Evolutionary conservation across 2,113 vertebrate species (phyloP), one percentile per base, ranked within the genome.

Genomic region (Sporophila hypoxantha): DNA sequence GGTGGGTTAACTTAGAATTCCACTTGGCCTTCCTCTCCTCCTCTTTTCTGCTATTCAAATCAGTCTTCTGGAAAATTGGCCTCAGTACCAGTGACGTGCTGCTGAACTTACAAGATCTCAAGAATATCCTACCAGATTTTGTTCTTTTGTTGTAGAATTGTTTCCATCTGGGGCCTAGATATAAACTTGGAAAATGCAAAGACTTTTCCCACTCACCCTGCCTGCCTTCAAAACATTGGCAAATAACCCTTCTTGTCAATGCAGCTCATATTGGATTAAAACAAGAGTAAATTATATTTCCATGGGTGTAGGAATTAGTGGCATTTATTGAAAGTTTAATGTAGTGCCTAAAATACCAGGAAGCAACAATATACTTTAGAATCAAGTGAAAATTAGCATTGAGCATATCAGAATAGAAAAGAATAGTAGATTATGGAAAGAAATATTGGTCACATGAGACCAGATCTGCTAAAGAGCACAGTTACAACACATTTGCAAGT

Each of bases 111-210:
- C 90, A 77, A 97, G 96, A 94, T 94, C 95, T 95, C 89, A 74
- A 96, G 95, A 96, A 96, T 96, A 96, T 94, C 93, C 95, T 95
- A 96, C 94, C 95, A 97, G 95, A 97, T 94, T 96, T 96, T 74
- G 87, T 96, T 95, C 95, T 97, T 96, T 96, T 96, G 85, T 95
- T 96, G 92, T 92, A 94, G 93, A 97, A 97, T 87, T 95, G 93
- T 97, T 97, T 97, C 96, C 97, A 97, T 97, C 95, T 97, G 96
- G 84, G 94, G 75, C 85, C 83, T 88, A 95, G 79, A 95, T 95
- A 92, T 91, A 96, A 96, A 96, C 94, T 88, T 95, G 94, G 94
- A 95, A 95, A 94, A 95, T 81, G 85, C 73, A 93, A 96, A 94
- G 92, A 56, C 69, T 92, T 91, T 92, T 95, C 89, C 78, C 55